A percentile compares a stretch with the other conserved stretches of the same genome.
Evolutionary conservation across 2,888 invertebrate genomes (phyloP).

Genomic region (Lobophora halterata): DNA sequence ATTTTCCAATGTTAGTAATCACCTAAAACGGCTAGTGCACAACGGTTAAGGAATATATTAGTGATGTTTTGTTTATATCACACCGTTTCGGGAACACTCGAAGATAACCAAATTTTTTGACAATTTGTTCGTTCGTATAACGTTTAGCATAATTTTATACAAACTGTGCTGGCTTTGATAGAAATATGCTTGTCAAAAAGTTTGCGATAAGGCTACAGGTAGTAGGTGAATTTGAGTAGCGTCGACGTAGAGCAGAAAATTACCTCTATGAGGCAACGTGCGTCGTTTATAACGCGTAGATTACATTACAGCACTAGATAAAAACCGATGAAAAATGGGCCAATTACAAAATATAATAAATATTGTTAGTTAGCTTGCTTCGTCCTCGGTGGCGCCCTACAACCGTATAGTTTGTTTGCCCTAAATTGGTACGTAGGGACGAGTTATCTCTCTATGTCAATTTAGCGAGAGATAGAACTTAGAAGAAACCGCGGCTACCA

Average conservation of each 20-base stretch:
- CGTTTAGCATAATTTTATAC: no score
- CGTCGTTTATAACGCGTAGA: constrained; percentile 44
- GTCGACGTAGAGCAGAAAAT: constrained; percentile 41
- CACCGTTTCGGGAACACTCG: no score
- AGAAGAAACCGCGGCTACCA: constrained; percentile 15
- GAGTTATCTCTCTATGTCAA: constrained; percentile 64
- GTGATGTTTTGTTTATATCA: no score
- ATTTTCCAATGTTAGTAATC: no score
- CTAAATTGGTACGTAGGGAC: constrained; percentile 61
- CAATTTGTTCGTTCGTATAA: no score
- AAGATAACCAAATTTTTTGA: no score
- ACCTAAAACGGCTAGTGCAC: no score
- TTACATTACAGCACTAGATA: constrained; percentile 55
- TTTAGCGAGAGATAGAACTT: constrained; percentile 48
- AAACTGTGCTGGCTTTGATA: no score
- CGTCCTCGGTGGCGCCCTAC: constrained; percentile 57
- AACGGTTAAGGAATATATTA: no score
- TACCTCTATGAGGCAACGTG: constrained; percentile 47
- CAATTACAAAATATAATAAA: constrained; percentile 78
- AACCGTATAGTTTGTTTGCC: constrained; percentile 66
- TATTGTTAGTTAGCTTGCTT: constrained; percentile 58
- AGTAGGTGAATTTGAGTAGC: constrained; percentile 47
- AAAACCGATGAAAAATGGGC: constrained; percentile 54
- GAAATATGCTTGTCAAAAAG: no score
- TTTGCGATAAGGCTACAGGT: no score